Evolutionary conservation across 1,140 invertebrate species (phyloP), one percentile per base, ranked within the genome.

Genomic region (Anastrepha obliqua): DNA sequence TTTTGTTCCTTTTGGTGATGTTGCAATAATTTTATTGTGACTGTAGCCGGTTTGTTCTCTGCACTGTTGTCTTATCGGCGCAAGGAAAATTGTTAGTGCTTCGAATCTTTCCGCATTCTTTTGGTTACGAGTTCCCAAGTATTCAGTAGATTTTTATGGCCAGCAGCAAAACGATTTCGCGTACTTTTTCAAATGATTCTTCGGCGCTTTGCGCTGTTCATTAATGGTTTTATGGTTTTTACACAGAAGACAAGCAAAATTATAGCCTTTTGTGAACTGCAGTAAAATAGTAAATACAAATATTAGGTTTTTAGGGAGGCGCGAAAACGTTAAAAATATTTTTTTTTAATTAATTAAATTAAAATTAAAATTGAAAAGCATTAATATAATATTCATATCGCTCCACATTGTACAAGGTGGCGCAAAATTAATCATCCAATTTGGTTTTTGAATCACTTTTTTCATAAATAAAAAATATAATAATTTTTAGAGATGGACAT

Each of bases 41-140:
- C 47, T 55, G 51, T 7, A 4, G 64, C 17, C 47, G 42, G 47
- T 55, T 78, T 78, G 47, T 29, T 55, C 11, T 39, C 60, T n/a
- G 15, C 9, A 3, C 3, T 62, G 60, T 13, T 9, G 60, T 17
- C 60, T 62, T 62, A 62, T 62, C 9, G 74, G 7, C 2, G 74
- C 74, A 55, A 1, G 17, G n/a, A 17, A 78, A 47, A 20, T 67
- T 67, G 64, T 67, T n/a, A 17, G 5, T 62, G 60, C 60, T 17
- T 62, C 60, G 15, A 62, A 62, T 62, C 39, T 78, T 78, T 78
- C 74, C 74, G 74, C 74, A 78, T 78, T 78, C 74, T 55, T 78
- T 78, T 78, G 74, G 15, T 55, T 51, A 55, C 47, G 47, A 78
- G 17, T 78, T 78, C 42, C 9, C n/a, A 78, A 55, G 47, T 55